phyloP scores from a whole-genome alignment of 2,888 invertebrate genomes.

The Pollenia griseotomentosa region DNA sequence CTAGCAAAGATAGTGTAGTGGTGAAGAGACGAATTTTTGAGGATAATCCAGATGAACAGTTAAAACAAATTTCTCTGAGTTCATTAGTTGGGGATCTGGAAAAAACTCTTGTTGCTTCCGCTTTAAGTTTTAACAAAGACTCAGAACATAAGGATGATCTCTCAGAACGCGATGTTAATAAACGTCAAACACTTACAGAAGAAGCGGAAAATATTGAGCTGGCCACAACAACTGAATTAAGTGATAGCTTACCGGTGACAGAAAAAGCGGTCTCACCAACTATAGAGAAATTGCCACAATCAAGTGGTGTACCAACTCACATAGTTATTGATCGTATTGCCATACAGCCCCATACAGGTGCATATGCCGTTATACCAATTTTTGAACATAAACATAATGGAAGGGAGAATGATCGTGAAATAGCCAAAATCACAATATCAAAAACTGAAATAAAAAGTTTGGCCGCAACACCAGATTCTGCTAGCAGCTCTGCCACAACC shows the following conservation, averaged over 20 bases:
- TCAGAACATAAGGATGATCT: conserved; percentile 75
- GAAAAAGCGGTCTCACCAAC: conserved; percentile 77
- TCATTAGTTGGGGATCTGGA: conserved; percentile 81
- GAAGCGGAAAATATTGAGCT: background rate
- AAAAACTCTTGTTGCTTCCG: conserved; percentile 79
- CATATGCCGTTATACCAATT: conserved; percentile 77
- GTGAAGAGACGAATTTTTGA: conserved; percentile 77
- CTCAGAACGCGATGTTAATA: conserved; percentile 52
- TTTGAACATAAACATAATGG: conserved; percentile 79
- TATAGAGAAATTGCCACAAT: conserved; percentile 77
- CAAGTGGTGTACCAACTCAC: too few species aligned
- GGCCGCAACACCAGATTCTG: conserved; percentile 10
- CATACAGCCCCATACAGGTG: conserved; percentile 77
- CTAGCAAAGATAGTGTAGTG: conserved; percentile 63
- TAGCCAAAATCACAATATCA: conserved; percentile 77
- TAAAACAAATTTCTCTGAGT: conserved; percentile 80
- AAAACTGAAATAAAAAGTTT: conserved; percentile 52
- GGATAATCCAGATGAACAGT: conserved; percentile 75
- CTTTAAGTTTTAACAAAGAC: conserved; percentile 77
- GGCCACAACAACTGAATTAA: conserved; percentile 13
- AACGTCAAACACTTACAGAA: conserved; percentile 48
- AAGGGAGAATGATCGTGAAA: conserved; percentile 71
- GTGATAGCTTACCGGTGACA: background rate
- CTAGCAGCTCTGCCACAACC: background rate
- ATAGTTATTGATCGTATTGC: conserved; percentile 81